Conservation (phyloP, 2,113 vertebrate genomes). For the Salvelinus alpinus region DNA sequence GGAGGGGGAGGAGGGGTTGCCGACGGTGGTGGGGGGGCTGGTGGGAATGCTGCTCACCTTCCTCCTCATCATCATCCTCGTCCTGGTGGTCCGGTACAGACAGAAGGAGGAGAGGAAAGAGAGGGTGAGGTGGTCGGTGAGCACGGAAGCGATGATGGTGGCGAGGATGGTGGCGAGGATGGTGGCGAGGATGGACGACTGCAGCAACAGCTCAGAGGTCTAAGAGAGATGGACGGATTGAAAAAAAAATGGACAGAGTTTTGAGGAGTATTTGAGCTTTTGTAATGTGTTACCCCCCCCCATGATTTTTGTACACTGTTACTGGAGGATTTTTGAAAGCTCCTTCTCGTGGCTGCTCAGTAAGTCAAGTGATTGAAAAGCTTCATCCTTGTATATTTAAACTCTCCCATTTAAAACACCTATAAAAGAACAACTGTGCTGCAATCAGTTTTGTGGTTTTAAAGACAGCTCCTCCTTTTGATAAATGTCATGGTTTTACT, state of each 20-base stretch:
- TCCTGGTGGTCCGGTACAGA: constrained; percentile 67
- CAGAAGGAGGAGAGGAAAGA: constrained; percentile 67
- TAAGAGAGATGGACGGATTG: constrained; percentile 63
- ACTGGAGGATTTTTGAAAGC: constrained; percentile 49
- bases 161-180: constrained; percentile 76
- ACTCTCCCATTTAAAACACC: not conserved
- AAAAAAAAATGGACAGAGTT: constrained; percentile 35
- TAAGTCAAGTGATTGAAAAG: not conserved
- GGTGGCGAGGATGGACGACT: constrained; percentile 76
- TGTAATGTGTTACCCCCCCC: constrained; percentile 1
- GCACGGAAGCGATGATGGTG: constrained; percentile 80
- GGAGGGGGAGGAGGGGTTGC: constrained; percentile 57
- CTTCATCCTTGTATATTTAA: not conserved
- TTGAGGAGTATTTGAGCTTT: constrained; percentile 7
- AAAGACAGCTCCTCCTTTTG: not conserved
- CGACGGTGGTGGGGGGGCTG: constrained; percentile 72
- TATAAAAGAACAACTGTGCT: not conserved
- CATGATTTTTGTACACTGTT: constrained; percentile 40
- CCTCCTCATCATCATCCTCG: constrained; percentile 64
- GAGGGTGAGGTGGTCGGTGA: constrained; percentile 65
- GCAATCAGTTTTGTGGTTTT: not conserved
- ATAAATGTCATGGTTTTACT: not conserved
- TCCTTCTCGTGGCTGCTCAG: constrained; percentile 28
- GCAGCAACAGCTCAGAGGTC: constrained; percentile 87
- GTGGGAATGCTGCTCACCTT: constrained; percentile 76